Base-by-base conservation (phyloP, 2,888 invertebrate species). In the Eupithecia dodoneata region DNA sequence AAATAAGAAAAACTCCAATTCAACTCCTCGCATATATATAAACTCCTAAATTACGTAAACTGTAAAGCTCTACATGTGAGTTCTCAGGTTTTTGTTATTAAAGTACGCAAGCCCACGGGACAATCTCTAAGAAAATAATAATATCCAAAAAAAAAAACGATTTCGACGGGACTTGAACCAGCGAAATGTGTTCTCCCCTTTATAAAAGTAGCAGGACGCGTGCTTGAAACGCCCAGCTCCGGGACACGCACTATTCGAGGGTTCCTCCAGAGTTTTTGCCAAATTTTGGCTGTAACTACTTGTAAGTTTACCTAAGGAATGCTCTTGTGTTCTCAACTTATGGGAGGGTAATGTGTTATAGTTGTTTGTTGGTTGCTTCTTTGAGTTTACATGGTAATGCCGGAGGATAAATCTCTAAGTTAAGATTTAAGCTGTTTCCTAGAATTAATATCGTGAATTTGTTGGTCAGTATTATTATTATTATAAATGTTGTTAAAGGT, bases 201-300 rank as follows among this genome's bases (percentile, higher is more conserved):
- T 42, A 70, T 2, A 47, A 90, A 92, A 92, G 87, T 92, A 92
- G 90, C 88, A 89, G 89, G 87, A 87, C 88, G 89, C 88, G 89
- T 90, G 90, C 89, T 90, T 85, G 76, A 87, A 90, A 90, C 91
- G 88, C 86, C 89, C 86, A 52, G 69, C 74, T 73, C 18, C 59
- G 59, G 69, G 65, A 42, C 44, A 52, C 45, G 30, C 83, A 87
- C 86, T 85, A 87, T 87, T 89, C 85, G 85, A 91, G 90, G 85
- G 85, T 85, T 86, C 83, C 83, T 79, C 74, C 83, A 82, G 87
- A 87, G 84, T 87, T 89, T 89, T 88, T 86, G 85, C 88, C 87
- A 88, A 90, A 89, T 90, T 55, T 15, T 69, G 69, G 69, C 55
- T 55, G 69, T 69, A 74, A 59, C 69, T 74, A 69, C 69, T 63